These are phyloP conservation scores for Leptinotarsa defecta DNA, from an alignment of 1,140 invertebrate species.

Conservation along the genomic window DNA sequence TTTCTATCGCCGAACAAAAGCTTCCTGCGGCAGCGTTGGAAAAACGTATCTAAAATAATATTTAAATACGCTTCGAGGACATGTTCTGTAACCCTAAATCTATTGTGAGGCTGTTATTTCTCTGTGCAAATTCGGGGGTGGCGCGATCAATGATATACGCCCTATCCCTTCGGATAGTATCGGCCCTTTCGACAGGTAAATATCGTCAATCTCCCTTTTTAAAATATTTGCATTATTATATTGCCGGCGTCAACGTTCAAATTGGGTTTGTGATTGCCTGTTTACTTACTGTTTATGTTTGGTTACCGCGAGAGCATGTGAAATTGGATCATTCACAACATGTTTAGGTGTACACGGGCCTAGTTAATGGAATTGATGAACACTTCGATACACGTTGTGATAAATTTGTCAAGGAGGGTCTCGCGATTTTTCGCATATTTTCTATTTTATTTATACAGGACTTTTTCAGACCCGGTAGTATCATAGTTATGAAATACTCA, in stretches of 20 bases:
- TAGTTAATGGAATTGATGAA: too few species aligned
- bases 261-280: background rate
- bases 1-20: slow-evolving; percentile 25
- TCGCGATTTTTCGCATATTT: too few species aligned
- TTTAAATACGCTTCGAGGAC: slow-evolving; percentile 31
- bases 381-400: too few species aligned
- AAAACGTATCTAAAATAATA: slow-evolving; percentile 37
- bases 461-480: too few species aligned
- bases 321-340: background rate
- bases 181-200: background rate
- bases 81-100: slow-evolving; percentile 31
- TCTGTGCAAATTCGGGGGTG: slow-evolving; percentile 26
- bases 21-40: slow-evolving; percentile 11
- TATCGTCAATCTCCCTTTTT: background rate
- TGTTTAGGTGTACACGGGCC: background rate
- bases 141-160: slow-evolving; percentile 19
- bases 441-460: too few species aligned
- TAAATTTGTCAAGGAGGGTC: too few species aligned
- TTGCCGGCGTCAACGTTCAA: background rate
- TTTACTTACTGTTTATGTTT: background rate
- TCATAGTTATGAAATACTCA: too few species aligned
- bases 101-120: slow-evolving; percentile 32
- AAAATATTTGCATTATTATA: slow-evolving; percentile 1
- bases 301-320: background rate
- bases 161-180: background rate